Conservation (phyloP, 2,888 invertebrate genomes). For the Euzetes globulus region DNA sequence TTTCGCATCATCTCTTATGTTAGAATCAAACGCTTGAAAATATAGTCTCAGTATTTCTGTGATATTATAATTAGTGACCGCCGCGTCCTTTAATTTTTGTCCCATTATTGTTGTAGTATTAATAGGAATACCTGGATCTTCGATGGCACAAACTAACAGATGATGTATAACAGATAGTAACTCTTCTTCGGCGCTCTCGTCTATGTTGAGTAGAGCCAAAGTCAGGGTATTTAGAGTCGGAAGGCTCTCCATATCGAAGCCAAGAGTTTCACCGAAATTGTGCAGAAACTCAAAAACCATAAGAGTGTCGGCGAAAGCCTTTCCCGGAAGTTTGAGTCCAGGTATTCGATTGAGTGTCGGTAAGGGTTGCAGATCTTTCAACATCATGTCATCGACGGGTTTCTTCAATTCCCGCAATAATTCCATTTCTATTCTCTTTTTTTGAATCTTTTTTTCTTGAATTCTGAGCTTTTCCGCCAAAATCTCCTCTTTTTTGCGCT, state of each 20-base stretch:
- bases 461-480: conserved; percentile 59
- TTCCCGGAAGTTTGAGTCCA: conserved; percentile 70
- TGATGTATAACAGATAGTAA: conserved; percentile 79
- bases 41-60: conserved; percentile 87
- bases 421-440: conserved; percentile 59
- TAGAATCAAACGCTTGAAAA: conserved; percentile 58
- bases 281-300: conserved; percentile 96
- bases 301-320: conserved; percentile 81
- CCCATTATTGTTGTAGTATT: conserved; percentile 76
- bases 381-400: conserved; percentile 82
- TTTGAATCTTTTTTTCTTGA: conserved; percentile 61
- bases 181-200: conserved; percentile 68
- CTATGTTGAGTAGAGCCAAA: conserved; percentile 70
- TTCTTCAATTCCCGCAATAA: conserved; percentile 66
- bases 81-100: conserved; percentile 70
- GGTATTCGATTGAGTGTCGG: conserved; percentile 63
- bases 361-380: conserved; percentile 54
- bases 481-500: conserved; percentile 70
- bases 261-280: conserved; percentile 89
- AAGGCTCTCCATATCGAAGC: conserved; percentile 78
- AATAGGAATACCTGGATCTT: conserved; percentile 56
- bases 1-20: conserved; percentile 25
- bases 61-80: conserved; percentile 80
- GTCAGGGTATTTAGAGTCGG: conserved; percentile 81
- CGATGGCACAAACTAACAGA: conserved; percentile 80